phyloP scores from a whole-genome alignment of 2,797 vertebrate genomes.

The Acipenser ruthenus region DNA sequence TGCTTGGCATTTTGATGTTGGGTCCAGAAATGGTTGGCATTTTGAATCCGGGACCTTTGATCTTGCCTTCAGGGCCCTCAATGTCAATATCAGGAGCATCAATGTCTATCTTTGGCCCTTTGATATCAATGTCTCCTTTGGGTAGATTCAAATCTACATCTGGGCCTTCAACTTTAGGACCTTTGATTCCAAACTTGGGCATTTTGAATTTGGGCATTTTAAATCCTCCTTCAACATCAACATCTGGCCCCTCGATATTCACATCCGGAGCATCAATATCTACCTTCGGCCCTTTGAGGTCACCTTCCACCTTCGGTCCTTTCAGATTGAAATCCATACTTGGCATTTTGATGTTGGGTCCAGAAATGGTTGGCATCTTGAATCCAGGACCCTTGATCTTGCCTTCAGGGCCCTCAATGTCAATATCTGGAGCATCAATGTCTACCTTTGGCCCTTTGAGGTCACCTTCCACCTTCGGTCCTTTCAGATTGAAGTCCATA shows the following conservation, averaged over 20 bases:
- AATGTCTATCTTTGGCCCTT: too few species aligned
- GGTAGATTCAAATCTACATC: too few species aligned
- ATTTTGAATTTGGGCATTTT: too few species aligned
- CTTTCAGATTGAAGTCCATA: conserved; percentile 31
- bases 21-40: conserved; percentile 32
- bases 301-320: conserved; percentile 29
- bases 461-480: conserved; percentile 16
- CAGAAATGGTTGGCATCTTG: conserved; percentile 53
- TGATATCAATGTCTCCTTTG: too few species aligned
- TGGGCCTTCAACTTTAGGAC: too few species aligned
- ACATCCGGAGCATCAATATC: conserved; percentile 12
- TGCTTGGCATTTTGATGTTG: conserved; percentile 32
- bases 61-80: not conserved
- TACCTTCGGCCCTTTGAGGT: conserved; percentile 24
- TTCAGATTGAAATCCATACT: conserved; percentile 30
- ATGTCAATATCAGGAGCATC: too few species aligned
- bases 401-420: conserved; percentile 38
- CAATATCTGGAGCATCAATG: conserved; percentile 21
- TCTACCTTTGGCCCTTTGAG: conserved; percentile 14
- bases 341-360: conserved; percentile 27
- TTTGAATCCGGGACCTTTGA: conserved; percentile 25
- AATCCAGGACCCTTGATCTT: conserved; percentile 50
- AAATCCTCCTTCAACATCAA: not conserved
- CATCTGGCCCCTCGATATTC: conserved; percentile 25
- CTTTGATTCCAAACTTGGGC: too few species aligned